Evolutionary conservation across 2,113 vertebrate species (phyloP).

Genomic region (Microtus oregoni): DNA sequence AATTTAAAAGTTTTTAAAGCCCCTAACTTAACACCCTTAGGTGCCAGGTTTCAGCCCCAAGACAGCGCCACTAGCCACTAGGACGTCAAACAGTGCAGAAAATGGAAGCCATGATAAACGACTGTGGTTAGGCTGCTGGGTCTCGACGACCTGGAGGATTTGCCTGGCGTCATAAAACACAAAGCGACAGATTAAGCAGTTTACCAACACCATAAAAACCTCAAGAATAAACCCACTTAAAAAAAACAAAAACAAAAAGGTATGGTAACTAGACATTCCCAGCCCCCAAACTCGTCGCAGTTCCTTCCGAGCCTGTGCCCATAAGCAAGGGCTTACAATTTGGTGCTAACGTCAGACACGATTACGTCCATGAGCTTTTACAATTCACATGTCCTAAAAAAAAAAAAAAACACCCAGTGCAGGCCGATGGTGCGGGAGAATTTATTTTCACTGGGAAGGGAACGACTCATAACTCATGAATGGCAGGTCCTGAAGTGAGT

Average conservation of each 20-base stretch:
- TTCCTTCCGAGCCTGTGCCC: slow-evolving; percentile 64
- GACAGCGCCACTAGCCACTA: neutral
- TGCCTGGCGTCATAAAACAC: slow-evolving; percentile 70
- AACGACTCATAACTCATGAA: slow-evolving; percentile 89
- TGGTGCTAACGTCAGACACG: slow-evolving; percentile 45
- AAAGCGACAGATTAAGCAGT: slow-evolving; percentile 80
- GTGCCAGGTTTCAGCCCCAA: slow-evolving; percentile 58
- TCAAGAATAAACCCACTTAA: slow-evolving; percentile 82
- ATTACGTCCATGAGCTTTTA: slow-evolving; percentile 77
- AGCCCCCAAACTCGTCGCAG: neutral
- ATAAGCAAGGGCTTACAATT: neutral
- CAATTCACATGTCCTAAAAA: slow-evolving; percentile 81
- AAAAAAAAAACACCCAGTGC: slow-evolving; percentile 76
- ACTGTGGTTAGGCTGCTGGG: neutral
- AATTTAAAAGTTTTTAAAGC: slow-evolving; percentile 67
- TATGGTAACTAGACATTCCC: slow-evolving; percentile 50
- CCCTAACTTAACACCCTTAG: slow-evolving; percentile 51
- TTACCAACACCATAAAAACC: slow-evolving; percentile 80
- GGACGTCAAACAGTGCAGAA: slow-evolving; percentile 68
- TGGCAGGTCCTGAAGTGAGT: slow-evolving; percentile 87
- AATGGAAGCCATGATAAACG: slow-evolving; percentile 78
- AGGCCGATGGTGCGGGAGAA: slow-evolving; percentile 78
- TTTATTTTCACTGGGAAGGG: slow-evolving; percentile 87
- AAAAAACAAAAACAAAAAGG: slow-evolving; percentile 56
- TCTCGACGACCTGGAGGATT: slow-evolving; percentile 82